phyloP scores from a whole-genome alignment of 2,888 invertebrate genomes.

The Drosophila fulvimacula region DNA sequence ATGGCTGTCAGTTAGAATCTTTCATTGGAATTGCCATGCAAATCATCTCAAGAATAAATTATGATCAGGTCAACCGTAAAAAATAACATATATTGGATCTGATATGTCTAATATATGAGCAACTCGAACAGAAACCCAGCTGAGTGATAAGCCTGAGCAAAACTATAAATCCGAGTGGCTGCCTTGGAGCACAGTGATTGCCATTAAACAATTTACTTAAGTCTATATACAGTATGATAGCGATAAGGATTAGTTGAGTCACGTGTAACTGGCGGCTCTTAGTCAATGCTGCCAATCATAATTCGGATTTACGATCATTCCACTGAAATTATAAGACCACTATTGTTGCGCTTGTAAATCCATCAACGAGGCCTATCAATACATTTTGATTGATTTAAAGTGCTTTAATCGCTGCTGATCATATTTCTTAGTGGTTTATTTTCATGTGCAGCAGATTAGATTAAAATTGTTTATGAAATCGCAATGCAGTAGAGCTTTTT shows the following conservation, averaged over 20 bases:
- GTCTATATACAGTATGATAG: slow-evolving; percentile 4
- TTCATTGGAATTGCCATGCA: slow-evolving; percentile 60
- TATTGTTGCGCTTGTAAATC: slow-evolving; percentile 53
- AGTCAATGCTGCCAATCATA: slow-evolving; percentile 25
- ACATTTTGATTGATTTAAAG: slow-evolving; percentile 64
- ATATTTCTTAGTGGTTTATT: slow-evolving; percentile 37
- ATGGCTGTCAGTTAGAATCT: slow-evolving; percentile 49
- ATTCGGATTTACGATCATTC: slow-evolving; percentile 39
- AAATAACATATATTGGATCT: slow-evolving; percentile 4
- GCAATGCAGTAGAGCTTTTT: slow-evolving; percentile 3
- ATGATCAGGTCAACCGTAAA: slow-evolving; percentile 28
- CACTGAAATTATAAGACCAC: slow-evolving; percentile 2
- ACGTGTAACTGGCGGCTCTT: slow-evolving; percentile 8
- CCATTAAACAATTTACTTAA: slow-evolving; percentile 62
- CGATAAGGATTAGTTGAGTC: slow-evolving; percentile 41
- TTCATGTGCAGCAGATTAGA: slow-evolving; percentile 49
- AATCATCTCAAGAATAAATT: slow-evolving; percentile 45
- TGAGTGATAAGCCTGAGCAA: slow-evolving; percentile 32
- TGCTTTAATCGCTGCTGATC: slow-evolving; percentile 66
- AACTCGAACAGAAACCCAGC: slow-evolving; percentile 3
- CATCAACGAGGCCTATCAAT: slow-evolving; percentile 66
- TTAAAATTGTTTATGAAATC: slow-evolving; percentile 50
- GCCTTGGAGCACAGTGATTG: too few relatives aligned
- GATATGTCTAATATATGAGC: slow-evolving; percentile 3
- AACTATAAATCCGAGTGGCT: slow-evolving; percentile 52